Base-by-base conservation (phyloP, 2,797 vertebrate genomes). In the Hipposideros larvatus region DNA sequence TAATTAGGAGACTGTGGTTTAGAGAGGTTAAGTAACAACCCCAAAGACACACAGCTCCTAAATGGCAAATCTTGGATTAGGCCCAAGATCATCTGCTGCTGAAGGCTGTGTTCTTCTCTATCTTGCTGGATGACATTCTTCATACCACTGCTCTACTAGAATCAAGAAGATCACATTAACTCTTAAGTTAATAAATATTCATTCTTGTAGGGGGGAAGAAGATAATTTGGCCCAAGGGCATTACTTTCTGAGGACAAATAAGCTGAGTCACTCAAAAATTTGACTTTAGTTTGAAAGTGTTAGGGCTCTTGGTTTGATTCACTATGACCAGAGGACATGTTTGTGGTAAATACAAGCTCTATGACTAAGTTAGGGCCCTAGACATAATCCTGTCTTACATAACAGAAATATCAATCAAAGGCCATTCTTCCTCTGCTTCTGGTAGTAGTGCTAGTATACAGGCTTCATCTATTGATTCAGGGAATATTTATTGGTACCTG, bases 181-280 rank as follows among this genome's bases (percentile, higher is more conserved):
- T 51, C 31, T 90, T 57, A 8, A 16, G 37, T 79, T 82, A 43
- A 55, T 61, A 83, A 46, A 8, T 55, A 87, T 87, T 90, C 79
- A 34, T 87, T 86, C 91, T 89, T 84, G 3, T 46, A 65, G 37
- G 26, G n/a, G n/a, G 3, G 22, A 53, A 41, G 16, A 41, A 75
- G 65, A 74, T 73, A 73, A 34, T 51, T 91, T 87, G 71, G 16
- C 63, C 16, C 46, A 68, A 78, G 41, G 34, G 14, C 26, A 34
- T 74, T 96, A 43, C 37, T 89, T 74, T 61, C 57, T 74, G 77
- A 94, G 14, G 41, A 70, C 53, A 89, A 70, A 84, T 43, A 73
- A 43, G 18, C n/a, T 55, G 37, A 80, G 80, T 7, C 71, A 26
- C 28, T 95, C 2, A 28, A 31, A 95, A 83, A 34, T 77, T 92